Conservation (phyloP, 92 coral and sea anemone species). For the Umimayanthus kanabou region DNA sequence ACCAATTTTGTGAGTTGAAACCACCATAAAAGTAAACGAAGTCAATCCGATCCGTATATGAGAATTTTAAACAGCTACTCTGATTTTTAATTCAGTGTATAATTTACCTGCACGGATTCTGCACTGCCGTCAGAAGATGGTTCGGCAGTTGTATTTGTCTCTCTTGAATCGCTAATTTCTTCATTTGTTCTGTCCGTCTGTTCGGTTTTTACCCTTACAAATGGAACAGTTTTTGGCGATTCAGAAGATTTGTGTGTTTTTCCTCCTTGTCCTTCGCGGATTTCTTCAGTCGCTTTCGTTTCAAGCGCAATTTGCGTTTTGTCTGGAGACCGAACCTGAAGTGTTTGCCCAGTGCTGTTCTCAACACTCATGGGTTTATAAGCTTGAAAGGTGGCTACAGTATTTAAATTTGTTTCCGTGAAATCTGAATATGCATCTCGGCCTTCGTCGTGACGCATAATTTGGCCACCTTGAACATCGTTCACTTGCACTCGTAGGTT, state of each 20-base stretch:
- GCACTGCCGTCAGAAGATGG: conserved; percentile 17
- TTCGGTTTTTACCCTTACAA: conserved; percentile 35
- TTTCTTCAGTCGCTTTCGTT: background rate
- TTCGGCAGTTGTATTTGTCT: background rate
- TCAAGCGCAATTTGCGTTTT: background rate
- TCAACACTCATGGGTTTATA: conserved; percentile 6
- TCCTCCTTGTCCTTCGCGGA: background rate
- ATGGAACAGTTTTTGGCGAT: conserved; percentile 27
- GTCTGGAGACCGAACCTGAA: background rate
- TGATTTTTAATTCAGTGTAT: conserved; percentile 4
- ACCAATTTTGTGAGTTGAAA: conserved; percentile 15
- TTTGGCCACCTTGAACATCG: conserved; percentile 44
- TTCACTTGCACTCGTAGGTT: conserved; percentile 67
- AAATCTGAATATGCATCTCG: conserved; percentile 40
- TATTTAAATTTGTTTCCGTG: conserved; percentile 41
- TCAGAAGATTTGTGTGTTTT: conserved; percentile 6
- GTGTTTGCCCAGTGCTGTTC: background rate
- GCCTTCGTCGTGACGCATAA: conserved; percentile 39
- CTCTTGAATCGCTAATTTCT: background rate
- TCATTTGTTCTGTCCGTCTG: conserved; percentile 7
- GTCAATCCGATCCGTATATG: conserved; percentile 22
- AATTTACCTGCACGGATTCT: conserved; percentile 34
- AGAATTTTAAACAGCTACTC: conserved; percentile 32
- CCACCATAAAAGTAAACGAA: conserved; percentile 26
- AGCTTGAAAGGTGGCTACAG: conserved; percentile 2